Evolutionary conservation across 2,113 vertebrate genomes (phyloP).

Genomic region (Carassius auratus): DNA sequence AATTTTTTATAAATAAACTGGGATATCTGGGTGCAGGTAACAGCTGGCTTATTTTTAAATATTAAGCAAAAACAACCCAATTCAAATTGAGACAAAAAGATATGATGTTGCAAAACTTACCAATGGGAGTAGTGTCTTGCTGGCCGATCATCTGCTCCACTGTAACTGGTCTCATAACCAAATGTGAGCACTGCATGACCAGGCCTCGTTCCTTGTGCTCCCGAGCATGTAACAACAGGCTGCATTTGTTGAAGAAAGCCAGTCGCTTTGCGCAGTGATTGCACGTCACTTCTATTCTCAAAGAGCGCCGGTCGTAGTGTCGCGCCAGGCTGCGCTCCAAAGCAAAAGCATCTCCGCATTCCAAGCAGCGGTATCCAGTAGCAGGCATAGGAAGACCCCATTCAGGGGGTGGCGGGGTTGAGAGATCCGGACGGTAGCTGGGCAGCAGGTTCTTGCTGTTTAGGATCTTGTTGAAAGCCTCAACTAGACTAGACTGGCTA

Average conservation of each 20-base stretch:
- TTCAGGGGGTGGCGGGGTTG: constrained; percentile 76
- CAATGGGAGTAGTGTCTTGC: constrained; percentile 79
- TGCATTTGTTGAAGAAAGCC: constrained; percentile 98
- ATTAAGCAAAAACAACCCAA: background rate
- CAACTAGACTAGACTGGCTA: constrained; percentile 92
- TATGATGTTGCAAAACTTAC: constrained; percentile 53
- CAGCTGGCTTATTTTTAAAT: background rate
- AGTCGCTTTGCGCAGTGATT: constrained; percentile 94
- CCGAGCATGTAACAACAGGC: constrained; percentile 89
- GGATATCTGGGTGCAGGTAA: background rate
- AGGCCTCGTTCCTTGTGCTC: constrained; percentile 97
- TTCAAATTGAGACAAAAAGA: background rate
- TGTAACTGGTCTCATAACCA: constrained; percentile 92
- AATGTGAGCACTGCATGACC: constrained; percentile 97
- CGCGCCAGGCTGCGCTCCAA: constrained; percentile 90
- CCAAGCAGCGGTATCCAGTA: constrained; percentile 89
- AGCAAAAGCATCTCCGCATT: constrained; percentile 92
- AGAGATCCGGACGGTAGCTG: constrained; percentile 89
- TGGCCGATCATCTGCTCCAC: constrained; percentile 95
- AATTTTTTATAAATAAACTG: background rate
- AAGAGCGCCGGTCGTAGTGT: constrained; percentile 92
- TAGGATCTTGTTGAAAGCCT: constrained; percentile 95
- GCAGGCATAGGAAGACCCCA: constrained; percentile 84
- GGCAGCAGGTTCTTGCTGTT: constrained; percentile 95
- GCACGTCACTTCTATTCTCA: constrained; percentile 96